phyloP scores from a whole-genome alignment of 2,888 invertebrate species.

The Tetragonula carbonaria region DNA sequence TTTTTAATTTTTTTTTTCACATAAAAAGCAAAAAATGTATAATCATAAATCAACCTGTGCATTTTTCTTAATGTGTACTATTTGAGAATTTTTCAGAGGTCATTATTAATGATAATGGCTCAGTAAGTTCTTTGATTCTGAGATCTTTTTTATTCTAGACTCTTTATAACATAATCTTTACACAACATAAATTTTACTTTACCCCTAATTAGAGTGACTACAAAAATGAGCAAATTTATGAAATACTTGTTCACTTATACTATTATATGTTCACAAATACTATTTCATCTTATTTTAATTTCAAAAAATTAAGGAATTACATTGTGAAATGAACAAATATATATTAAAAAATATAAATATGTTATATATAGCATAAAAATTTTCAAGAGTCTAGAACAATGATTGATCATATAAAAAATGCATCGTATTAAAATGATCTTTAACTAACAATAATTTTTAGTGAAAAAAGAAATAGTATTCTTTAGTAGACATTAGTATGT shows the following conservation, averaged over 20 bases:
- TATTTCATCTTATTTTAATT: neutral
- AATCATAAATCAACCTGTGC: slow-evolving; percentile 60
- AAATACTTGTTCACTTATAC: neutral
- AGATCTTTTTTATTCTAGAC: slow-evolving; percentile 43
- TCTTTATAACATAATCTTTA: neutral
- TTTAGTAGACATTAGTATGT: slow-evolving; percentile 42
- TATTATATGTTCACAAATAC: neutral
- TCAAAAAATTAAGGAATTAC: slow-evolving; percentile 4
- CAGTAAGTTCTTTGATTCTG: slow-evolving; percentile 5
- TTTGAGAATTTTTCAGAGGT: slow-evolving; percentile 30
- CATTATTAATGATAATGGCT: slow-evolving; percentile 18
- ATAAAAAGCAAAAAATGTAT: slow-evolving; percentile 42
- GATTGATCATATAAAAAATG: slow-evolving; percentile 44
- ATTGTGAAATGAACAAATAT: slow-evolving; percentile 2
- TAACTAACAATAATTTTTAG: slow-evolving; percentile 40
- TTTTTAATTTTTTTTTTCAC: neutral
- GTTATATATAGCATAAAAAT: neutral
- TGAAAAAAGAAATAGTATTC: slow-evolving; percentile 37
- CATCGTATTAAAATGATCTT: slow-evolving; percentile 33
- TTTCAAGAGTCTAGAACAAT: slow-evolving; percentile 47
- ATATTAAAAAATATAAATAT: neutral
- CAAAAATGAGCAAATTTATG: neutral
- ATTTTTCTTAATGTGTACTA: slow-evolving; percentile 29
- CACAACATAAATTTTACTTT: neutral
- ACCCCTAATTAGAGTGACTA: neutral